Evolutionary conservation across 2,888 invertebrate species (phyloP).

Genomic region (Proisotoma minuta): DNA sequence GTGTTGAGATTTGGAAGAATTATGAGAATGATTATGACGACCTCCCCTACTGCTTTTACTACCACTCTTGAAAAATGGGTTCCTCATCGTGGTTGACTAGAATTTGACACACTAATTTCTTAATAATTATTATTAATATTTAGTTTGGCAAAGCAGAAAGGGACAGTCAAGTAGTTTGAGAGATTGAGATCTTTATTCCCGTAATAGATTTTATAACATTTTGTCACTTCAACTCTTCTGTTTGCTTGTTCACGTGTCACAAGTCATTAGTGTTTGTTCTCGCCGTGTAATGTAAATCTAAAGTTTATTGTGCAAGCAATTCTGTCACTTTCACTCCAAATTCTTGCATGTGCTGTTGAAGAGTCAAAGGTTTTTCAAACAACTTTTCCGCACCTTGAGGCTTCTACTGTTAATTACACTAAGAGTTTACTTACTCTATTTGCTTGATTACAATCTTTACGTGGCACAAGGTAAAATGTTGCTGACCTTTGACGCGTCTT

Average conservation of each 20-base stretch:
- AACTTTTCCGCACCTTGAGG: no score
- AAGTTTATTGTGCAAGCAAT: not conserved
- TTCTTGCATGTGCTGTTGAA: no score
- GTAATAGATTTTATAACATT: not conserved
- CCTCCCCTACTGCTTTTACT: not conserved
- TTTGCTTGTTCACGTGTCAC: not conserved
- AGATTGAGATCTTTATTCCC: not conserved
- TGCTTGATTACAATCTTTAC: no score
- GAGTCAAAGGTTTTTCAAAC: no score
- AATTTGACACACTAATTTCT: not conserved
- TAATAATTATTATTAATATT: not conserved
- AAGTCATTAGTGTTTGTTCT: not conserved
- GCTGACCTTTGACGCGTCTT: no score
- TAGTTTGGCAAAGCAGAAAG: not conserved
- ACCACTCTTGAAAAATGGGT: not conserved
- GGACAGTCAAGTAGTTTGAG: not conserved
- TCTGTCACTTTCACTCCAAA: not conserved
- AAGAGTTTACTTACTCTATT: no score
- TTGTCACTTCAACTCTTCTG: not conserved
- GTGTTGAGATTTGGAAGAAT: constrained; percentile 9
- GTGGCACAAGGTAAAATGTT: no score
- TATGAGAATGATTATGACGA: constrained; percentile 13
- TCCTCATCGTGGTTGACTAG: not conserved
- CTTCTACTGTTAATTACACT: no score
- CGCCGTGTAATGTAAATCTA: no score